Conservation (phyloP, 2,797 vertebrate genomes). For the Pangasius larnaudii region DNA sequence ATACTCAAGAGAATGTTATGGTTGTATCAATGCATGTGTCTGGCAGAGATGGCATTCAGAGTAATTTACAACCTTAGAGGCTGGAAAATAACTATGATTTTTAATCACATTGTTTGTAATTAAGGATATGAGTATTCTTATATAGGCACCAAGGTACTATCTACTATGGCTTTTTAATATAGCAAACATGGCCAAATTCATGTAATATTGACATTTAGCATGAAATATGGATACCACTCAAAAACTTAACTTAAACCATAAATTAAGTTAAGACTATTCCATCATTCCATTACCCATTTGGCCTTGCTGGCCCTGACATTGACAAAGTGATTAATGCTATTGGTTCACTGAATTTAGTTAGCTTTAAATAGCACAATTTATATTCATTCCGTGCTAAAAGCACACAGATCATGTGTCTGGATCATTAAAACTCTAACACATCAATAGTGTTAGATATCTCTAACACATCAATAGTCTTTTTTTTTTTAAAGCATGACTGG, state of each 20-base stretch:
- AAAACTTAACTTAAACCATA: not conserved
- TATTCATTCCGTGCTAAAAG: slow-evolving; percentile 8
- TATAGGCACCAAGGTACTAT: not conserved
- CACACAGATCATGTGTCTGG: not conserved
- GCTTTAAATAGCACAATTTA: slow-evolving; percentile 12
- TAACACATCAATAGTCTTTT: not conserved
- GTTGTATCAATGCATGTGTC: not conserved
- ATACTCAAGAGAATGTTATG: not conserved
- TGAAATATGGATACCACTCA: not conserved
- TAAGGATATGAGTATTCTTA: not conserved
- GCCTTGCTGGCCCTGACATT: slow-evolving; percentile 11
- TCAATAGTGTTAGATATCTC: not conserved
- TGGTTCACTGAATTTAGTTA: slow-evolving; percentile 22
- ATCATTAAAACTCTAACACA: not conserved
- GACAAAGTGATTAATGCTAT: slow-evolving; percentile 5
- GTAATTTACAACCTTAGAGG: not conserved
- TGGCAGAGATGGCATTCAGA: not conserved
- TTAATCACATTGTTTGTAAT: no score
- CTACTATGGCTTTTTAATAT: not conserved
- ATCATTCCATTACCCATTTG: slow-evolving; percentile 24
- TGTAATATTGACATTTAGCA: not conserved
- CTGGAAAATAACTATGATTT: not conserved
- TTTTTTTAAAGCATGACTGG: not conserved
- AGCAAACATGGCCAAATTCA: not conserved
- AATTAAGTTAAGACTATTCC: not conserved